A percentile compares a stretch with the other conserved stretches of the same genome.
These are phyloP conservation scores for Beroe forskalii DNA, from an alignment of 37 sponge, comb jelly and placozoan genomes.

Conservation along the genomic window DNA sequence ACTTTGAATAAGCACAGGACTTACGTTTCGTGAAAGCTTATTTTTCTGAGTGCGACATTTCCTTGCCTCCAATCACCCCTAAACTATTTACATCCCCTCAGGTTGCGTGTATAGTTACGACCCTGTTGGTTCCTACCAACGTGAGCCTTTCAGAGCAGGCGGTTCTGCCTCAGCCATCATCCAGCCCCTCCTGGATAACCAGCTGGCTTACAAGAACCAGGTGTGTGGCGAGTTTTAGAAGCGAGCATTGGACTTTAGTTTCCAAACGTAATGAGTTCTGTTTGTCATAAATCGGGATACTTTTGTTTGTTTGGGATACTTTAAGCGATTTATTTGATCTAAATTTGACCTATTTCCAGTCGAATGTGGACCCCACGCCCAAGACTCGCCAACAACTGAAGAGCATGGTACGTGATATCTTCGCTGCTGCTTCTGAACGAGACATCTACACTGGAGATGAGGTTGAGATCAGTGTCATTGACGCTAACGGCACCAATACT, in stretches of 20 bases:
- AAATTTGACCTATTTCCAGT: neutral
- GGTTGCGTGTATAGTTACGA: slow-evolving; percentile 98
- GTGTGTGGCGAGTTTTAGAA: slow-evolving; percentile 68
- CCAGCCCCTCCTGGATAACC: slow-evolving; percentile 98
- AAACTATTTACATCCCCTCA: neutral
- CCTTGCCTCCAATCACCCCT: too few species aligned
- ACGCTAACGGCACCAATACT: slow-evolving; percentile 72
- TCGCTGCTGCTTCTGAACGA: slow-evolving; percentile 92
- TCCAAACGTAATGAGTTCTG: too few species aligned
- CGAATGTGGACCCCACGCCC: slow-evolving; percentile 67
- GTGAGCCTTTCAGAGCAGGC: slow-evolving; percentile 85
- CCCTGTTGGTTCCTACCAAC: slow-evolving; percentile 92
- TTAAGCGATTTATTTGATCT: too few species aligned
- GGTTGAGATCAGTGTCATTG: slow-evolving; percentile 76
- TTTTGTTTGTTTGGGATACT: too few species aligned
- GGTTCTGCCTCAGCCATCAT: slow-evolving; percentile 91
- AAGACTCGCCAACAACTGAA: slow-evolving; percentile 79
- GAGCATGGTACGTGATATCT: slow-evolving; percentile 86
- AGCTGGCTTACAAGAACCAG: slow-evolving; percentile 92
- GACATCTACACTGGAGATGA: slow-evolving; percentile 97
- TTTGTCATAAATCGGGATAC: too few species aligned
- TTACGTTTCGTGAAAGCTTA: too few species aligned
- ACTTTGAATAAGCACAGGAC: too few species aligned
- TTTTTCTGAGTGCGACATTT: too few species aligned
- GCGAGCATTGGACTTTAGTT: too few species aligned